Base-by-base conservation (phyloP, 2,113 vertebrate genomes). In the Takifugu flavidus region DNA sequence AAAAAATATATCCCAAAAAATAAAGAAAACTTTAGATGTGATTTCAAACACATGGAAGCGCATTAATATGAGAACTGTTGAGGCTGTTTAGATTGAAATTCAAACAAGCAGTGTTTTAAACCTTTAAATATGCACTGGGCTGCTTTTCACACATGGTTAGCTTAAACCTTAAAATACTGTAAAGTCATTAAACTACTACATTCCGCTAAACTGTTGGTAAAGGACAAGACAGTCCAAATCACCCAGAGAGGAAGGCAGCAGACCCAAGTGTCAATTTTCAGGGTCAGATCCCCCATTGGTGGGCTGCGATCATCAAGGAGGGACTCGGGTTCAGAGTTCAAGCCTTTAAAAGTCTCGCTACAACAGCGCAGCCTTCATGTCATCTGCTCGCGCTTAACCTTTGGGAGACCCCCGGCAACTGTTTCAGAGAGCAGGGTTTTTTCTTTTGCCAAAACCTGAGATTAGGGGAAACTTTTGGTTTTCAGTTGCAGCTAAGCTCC, bases 241-340 rank as follows among this genome's bases (percentile, higher is more conserved):
- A 47, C 11, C 28, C 46, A 80, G n/a, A 65, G 42, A 39, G 13
- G 47, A 42, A 65, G 43, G 46, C 11, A 11, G 29, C 4, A 59
- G 73, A 73, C 80, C 61, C 58, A 49, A 70, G 82, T 67, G 65
- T 75, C 67, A 63, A 31, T 84, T 83, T 83, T 89, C 75, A 77
- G 78, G 85, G 85, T 85, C 80, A 68, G 14, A 10, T 82, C 72
- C 63, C 74, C 63, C 51, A 20, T n/a, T 45, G 13, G 47, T 56
- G 62, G 61, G 76, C 62, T 67, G 64, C 57, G 83, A 80, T 26
- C 59, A 74, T 70, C 45, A 1, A 58, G 65, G 55, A 56, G 54
- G 13, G 15, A 54, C 69, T 5, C 31, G 1, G 70, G 83, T 68
- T 88, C 82, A 86, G 70, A 83, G 87, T 67, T 90, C 83, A 85